These are phyloP conservation scores for Xanthia togata DNA, from an alignment of 2,888 invertebrate genomes.

Conservation along the genomic window DNA sequence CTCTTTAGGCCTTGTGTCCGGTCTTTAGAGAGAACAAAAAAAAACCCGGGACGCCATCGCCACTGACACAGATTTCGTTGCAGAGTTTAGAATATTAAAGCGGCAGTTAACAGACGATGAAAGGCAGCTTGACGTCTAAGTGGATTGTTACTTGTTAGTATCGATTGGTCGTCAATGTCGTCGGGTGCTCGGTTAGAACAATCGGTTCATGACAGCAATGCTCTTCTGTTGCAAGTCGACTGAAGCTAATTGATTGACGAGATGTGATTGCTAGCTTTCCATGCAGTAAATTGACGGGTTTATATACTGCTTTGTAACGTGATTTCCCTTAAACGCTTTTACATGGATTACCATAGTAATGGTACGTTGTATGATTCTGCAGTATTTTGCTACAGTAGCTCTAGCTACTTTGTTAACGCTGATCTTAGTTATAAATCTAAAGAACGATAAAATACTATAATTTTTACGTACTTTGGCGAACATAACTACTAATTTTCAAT, in stretches of 20 bases:
- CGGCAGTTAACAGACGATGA: slow-evolving; percentile 23
- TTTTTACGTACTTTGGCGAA: slow-evolving; percentile 4
- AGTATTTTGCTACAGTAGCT: slow-evolving; percentile 1
- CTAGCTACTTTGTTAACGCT: background rate
- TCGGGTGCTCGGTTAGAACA: slow-evolving; percentile 41
- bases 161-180: slow-evolving; percentile 57
- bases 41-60: slow-evolving; percentile 33
- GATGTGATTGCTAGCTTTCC: slow-evolving; percentile 29
- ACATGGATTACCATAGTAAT: background rate
- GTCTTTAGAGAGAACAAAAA: slow-evolving; percentile 54
- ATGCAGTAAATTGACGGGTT: slow-evolving; percentile 10
- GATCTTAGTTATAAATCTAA: background rate
- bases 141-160: slow-evolving; percentile 54
- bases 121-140: slow-evolving; percentile 51
- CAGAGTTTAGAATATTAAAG: slow-evolving; percentile 48
- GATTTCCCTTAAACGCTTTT: slow-evolving; percentile 22
- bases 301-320: slow-evolving; percentile 25
- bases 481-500: background rate
- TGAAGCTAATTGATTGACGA: slow-evolving; percentile 28
- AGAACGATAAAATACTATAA: background rate
- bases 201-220: slow-evolving; percentile 33
- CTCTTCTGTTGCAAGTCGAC: slow-evolving; percentile 19
- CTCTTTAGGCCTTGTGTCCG: slow-evolving; percentile 46
- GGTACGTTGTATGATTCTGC: background rate
- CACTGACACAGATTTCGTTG: slow-evolving; percentile 52